A percentile compares a stretch with the other conserved stretches of the same genome.
These are phyloP conservation scores for Lagria hirta DNA, from an alignment of 2,888 invertebrate species.

Conservation along the genomic window DNA sequence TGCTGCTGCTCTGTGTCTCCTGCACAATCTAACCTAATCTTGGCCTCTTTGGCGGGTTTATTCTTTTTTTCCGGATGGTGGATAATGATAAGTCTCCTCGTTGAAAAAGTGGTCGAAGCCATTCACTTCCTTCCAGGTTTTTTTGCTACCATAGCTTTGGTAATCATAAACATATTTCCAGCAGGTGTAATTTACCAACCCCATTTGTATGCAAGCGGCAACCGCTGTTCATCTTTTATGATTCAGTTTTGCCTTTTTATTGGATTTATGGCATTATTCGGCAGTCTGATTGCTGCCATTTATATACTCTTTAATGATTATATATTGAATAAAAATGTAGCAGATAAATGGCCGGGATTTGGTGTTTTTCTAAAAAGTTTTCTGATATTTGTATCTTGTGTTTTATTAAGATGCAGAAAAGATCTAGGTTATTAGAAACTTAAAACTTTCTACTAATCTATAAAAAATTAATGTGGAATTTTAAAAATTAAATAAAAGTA, in stretches of 20 bases:
- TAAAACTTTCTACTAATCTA: slow-evolving; percentile 6
- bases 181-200: slow-evolving; percentile 31
- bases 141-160: slow-evolving; percentile 34
- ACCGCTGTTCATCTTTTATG: slow-evolving; percentile 27
- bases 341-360: slow-evolving; percentile 40
- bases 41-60: slow-evolving; percentile 32
- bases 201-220: slow-evolving; percentile 24
- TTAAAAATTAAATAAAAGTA: slow-evolving; percentile 1
- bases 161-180: slow-evolving; percentile 38
- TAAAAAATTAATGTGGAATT: background rate
- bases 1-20: slow-evolving; percentile 10
- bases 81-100: slow-evolving; percentile 30
- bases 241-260: slow-evolving; percentile 36
- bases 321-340: slow-evolving; percentile 27
- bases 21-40: slow-evolving; percentile 30
- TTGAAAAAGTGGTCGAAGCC: slow-evolving; percentile 32
- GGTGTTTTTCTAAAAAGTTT: slow-evolving; percentile 41
- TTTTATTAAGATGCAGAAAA: slow-evolving; percentile 29
- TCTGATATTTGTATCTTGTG: slow-evolving; percentile 37
- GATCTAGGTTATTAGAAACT: slow-evolving; percentile 1
- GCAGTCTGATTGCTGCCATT: slow-evolving; percentile 38
- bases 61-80: slow-evolving; percentile 45
- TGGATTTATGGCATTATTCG: slow-evolving; percentile 40
- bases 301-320: slow-evolving; percentile 43
- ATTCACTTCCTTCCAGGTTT: slow-evolving; percentile 37